Conservation (phyloP, 2,888 invertebrate genomes). For the Caenorhabditis macrosperma region DNA sequence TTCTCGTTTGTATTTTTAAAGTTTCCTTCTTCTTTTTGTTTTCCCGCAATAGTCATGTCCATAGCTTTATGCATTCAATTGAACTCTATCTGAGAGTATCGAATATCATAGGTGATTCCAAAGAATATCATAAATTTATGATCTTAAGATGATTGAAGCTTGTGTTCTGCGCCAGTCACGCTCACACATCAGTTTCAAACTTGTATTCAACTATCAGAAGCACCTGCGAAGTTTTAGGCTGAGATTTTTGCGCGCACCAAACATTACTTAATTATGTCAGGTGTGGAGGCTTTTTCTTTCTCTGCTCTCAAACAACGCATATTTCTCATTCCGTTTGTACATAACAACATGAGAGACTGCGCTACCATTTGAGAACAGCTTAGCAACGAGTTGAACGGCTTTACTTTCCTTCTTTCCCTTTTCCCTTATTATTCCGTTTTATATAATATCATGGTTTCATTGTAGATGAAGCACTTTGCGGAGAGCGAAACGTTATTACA, state of each 20-base stretch:
- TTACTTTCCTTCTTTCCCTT: background rate
- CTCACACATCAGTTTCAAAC: too few relatives aligned
- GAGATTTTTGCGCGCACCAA: conserved; percentile 1
- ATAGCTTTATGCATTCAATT: too few relatives aligned
- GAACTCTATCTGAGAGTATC: too few relatives aligned
- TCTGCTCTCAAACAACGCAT: background rate
- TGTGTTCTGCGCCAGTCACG: too few relatives aligned
- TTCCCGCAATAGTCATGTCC: too few relatives aligned
- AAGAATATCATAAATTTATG: too few relatives aligned
- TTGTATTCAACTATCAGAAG: too few relatives aligned
- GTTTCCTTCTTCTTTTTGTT: too few relatives aligned
- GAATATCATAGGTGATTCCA: too few relatives aligned
- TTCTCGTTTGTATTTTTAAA: too few relatives aligned
- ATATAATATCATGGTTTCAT: background rate
- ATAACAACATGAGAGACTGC: conserved; percentile 18
- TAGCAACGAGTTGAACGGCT: background rate
- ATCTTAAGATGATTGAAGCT: too few relatives aligned
- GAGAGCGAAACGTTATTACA: conserved; percentile 51
- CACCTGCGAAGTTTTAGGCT: too few relatives aligned
- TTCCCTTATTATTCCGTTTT: conserved; percentile 10
- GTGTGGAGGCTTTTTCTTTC: background rate
- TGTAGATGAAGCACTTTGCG: conserved; percentile 49
- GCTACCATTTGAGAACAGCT: conserved; percentile 6
- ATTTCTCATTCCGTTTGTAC: conserved; percentile 10
- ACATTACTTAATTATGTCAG: conserved; percentile 2